Evolutionary conservation across 2,797 vertebrate genomes (phyloP).

Genomic region (Staurois parvus): DNA sequence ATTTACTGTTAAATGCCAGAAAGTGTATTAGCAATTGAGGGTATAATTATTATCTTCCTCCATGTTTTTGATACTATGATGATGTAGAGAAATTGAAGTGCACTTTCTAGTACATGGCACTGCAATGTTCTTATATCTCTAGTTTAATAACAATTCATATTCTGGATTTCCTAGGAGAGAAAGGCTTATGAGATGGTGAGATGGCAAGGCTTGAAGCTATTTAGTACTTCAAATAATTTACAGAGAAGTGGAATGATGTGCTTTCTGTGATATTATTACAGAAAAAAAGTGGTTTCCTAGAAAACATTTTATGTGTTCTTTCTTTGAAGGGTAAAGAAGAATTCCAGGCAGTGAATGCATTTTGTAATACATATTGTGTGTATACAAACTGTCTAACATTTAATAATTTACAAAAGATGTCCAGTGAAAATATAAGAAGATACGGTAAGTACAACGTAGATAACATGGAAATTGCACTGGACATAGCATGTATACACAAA

Average conservation of each 20-base stretch:
- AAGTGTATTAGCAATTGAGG: background rate
- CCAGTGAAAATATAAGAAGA: no score
- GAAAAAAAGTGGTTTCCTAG: background rate
- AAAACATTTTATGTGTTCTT: conserved; percentile 11
- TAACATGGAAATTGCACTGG: no score
- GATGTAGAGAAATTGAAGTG: background rate
- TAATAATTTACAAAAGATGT: no score
- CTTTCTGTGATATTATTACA: background rate
- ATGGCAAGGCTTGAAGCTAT: background rate
- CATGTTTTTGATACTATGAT: background rate
- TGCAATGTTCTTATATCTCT: background rate
- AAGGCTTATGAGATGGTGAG: background rate
- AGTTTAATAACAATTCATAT: background rate
- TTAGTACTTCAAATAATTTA: conserved; percentile 4
- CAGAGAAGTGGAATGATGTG: conserved; percentile 11
- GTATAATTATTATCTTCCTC: background rate
- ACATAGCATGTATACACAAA: no score
- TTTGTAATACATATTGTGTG: background rate
- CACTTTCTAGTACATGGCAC: background rate
- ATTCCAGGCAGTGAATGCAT: background rate
- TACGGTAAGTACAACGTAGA: no score
- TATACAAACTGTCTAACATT: background rate
- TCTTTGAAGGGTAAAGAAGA: background rate
- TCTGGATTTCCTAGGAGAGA: background rate
- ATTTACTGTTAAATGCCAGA: background rate